These are phyloP conservation scores for Lamellibrachia luymesi DNA, from an alignment of 1,140 invertebrate genomes.

Conservation along the genomic window DNA sequence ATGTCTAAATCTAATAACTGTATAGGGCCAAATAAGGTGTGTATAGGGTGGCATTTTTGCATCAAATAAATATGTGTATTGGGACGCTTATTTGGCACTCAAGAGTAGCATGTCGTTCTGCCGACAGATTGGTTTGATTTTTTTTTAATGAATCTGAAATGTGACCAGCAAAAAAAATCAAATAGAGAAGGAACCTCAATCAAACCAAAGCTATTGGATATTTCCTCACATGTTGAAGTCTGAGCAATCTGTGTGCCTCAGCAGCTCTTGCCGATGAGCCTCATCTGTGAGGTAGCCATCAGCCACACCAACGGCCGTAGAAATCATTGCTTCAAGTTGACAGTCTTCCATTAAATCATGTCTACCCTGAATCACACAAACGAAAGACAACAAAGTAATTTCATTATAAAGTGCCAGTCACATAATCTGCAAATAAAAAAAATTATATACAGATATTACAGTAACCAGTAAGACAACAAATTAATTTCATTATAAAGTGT, in stretches of 20 bases:
- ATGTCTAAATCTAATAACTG: no score
- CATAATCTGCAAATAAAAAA: not conserved
- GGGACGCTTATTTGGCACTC: no score
- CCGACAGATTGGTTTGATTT: not conserved
- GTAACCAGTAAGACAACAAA: not conserved
- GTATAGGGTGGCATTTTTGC: no score
- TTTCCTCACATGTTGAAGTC: slow-evolving; percentile 14
- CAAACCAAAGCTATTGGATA: no score
- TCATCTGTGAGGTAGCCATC: slow-evolving; percentile 14
- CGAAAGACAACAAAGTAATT: slow-evolving; percentile 7
- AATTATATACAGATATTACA: no score
- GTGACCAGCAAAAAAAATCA: no score
- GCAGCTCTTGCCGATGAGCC: not conserved
- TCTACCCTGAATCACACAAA: slow-evolving; percentile 25
- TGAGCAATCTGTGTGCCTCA: not conserved
- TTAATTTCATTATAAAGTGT: not conserved
- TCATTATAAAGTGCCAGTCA: not conserved
- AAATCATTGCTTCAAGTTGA: slow-evolving; percentile 16
- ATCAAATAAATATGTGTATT: no score
- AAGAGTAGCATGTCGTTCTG: no score
- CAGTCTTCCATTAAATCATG: slow-evolving; percentile 17
- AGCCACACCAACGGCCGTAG: slow-evolving; percentile 10
- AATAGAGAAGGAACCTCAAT: not conserved
- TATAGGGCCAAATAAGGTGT: no score
- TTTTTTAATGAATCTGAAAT: not conserved